Percentiles rank a stretch among this genome's conserved stretches.
phyloP scores from a whole-genome alignment of 1,140 invertebrate species.

The Zaprionus gabonicus region DNA sequence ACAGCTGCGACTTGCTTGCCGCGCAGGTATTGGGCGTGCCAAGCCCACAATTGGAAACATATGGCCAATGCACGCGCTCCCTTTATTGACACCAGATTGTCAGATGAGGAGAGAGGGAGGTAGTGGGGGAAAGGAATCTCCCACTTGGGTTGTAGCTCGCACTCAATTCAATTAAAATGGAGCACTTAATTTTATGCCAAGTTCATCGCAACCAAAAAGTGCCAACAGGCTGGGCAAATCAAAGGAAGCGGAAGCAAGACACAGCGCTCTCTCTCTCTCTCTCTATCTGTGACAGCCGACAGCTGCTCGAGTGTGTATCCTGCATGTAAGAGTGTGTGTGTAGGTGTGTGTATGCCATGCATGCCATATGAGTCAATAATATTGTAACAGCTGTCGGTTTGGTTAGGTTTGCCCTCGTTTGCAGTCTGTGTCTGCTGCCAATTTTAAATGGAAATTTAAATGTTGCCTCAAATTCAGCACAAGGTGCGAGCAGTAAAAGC shows the following conservation, averaged over 20 bases:
- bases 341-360: conserved; percentile 59
- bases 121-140: neutral
- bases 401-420: conserved; percentile 23
- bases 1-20: conserved; percentile 11
- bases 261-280: neutral
- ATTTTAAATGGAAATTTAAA: conserved; percentile 79
- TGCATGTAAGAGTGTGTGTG: conserved; percentile 22
- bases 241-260: conserved; percentile 54
- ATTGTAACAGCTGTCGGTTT: conserved; percentile 79
- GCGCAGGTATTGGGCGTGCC: conserved; percentile 29
- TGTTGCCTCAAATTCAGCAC: conserved; percentile 41
- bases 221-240: conserved; percentile 61
- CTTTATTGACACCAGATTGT: conserved; percentile 69
- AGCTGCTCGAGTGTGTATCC: conserved; percentile 39
- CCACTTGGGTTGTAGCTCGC: conserved; percentile 14
- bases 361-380: conserved; percentile 82
- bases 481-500: conserved; percentile 35
- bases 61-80: conserved; percentile 55
- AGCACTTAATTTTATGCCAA: conserved; percentile 81
- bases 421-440: conserved; percentile 39
- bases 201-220: conserved; percentile 70
- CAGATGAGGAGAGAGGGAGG: conserved; percentile 26
- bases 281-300: conserved; percentile 27
- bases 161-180: conserved; percentile 80
- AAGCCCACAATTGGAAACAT: conserved; percentile 65